A percentile compares a stretch with the other conserved stretches of the same genome.
Evolutionary conservation across 2,113 vertebrate genomes (phyloP).

Genomic region (Enhydra lutris): DNA sequence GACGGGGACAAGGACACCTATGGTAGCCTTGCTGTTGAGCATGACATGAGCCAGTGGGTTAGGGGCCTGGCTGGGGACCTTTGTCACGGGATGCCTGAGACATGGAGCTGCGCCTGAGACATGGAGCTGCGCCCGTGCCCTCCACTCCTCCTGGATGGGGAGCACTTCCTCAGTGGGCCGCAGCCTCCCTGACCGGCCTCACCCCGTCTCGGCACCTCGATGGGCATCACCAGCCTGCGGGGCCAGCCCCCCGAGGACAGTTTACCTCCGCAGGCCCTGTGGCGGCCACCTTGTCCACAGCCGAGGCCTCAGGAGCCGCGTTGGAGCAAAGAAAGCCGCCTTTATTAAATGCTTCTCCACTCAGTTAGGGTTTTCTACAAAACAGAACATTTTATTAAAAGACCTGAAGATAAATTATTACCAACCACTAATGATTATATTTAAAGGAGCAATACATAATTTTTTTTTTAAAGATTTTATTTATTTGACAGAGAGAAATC

Average conservation of each 20-base stretch:
- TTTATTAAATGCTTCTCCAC: constrained; percentile 14
- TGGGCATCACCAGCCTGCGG: background rate
- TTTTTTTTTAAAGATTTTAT: too few relatives aligned
- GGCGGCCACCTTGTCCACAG: accelerated
- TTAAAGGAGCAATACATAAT: constrained; percentile 51
- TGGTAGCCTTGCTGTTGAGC: accelerated
- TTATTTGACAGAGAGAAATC: too few relatives aligned
- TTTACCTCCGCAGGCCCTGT: accelerated
- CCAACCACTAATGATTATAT: constrained; percentile 44
- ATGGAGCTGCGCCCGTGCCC: accelerated
- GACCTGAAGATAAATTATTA: constrained; percentile 51
- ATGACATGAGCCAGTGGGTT: background rate
- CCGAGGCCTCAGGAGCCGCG: background rate
- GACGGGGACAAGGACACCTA: accelerated
- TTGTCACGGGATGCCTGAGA: accelerated
- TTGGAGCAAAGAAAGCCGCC: background rate
- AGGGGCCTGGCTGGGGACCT: accelerated
- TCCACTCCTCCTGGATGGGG: too few relatives aligned
- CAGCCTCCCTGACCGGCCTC: accelerated
- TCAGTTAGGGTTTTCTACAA: constrained; percentile 33
- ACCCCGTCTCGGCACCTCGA: accelerated
- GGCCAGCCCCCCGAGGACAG: accelerated
- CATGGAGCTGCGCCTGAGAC: accelerated
- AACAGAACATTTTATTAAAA: constrained; percentile 63
- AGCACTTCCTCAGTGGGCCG: accelerated